Percentiles rank a stretch among this genome's conserved stretches.
Conservation (phyloP, 1,140 invertebrate species). For the Bombus pyrosoma region DNA sequence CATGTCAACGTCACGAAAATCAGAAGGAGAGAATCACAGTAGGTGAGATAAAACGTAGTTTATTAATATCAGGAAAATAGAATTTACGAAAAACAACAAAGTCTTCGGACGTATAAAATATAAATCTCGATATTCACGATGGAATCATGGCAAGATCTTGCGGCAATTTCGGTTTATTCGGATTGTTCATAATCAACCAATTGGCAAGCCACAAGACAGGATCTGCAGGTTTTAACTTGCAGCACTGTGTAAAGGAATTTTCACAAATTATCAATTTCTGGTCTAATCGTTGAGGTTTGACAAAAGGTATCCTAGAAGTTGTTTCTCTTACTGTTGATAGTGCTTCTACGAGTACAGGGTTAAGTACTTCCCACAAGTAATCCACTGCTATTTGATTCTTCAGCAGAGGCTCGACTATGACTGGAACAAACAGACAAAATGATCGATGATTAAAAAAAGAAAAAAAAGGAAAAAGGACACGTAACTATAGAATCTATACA, state of each 20-base stretch:
- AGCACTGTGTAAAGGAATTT: slow-evolving; percentile 72
- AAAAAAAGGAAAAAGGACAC: rapidly evolving
- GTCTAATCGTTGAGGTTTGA: background rate
- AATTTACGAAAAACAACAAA: background rate
- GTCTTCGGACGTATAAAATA: background rate
- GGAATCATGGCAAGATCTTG: slow-evolving; percentile 71
- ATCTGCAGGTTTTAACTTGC: slow-evolving; percentile 88
- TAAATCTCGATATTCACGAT: slow-evolving; percentile 11
- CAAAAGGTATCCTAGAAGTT: background rate
- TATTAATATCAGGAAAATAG: background rate
- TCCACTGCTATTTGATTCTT: slow-evolving; percentile 84
- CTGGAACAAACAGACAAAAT: slow-evolving; percentile 76
- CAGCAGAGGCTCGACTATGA: slow-evolving; percentile 85
- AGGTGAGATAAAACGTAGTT: slow-evolving; percentile 50
- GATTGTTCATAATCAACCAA: slow-evolving; percentile 89
- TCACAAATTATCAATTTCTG: background rate
- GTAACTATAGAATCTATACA: slow-evolving; percentile 81
- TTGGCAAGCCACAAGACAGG: slow-evolving; percentile 91
- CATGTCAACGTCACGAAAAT: slow-evolving; percentile 42
- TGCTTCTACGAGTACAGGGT: slow-evolving; percentile 86
- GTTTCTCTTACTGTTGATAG: slow-evolving; percentile 84
- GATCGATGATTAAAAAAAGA: background rate
- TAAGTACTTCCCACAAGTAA: slow-evolving; percentile 87
- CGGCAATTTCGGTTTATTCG: slow-evolving; percentile 86
- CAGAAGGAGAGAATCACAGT: slow-evolving; percentile 34